Evolutionary conservation across 1,140 invertebrate species (phyloP).

Genomic region (Dermatophagoides farinae): DNA sequence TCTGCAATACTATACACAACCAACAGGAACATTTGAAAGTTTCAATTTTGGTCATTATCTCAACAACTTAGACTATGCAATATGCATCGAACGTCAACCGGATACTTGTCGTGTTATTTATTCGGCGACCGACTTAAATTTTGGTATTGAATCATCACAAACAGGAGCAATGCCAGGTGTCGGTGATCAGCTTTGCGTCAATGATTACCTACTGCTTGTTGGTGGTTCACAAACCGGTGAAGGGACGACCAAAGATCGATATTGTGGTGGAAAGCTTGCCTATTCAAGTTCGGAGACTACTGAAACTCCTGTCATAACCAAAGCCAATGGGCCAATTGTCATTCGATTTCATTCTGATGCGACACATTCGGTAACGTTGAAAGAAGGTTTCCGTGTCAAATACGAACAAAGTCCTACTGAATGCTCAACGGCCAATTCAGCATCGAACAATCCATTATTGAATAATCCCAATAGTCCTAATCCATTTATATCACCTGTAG

Average conservation of each 20-base stretch:
- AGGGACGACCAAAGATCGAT: slow-evolving; percentile 13
- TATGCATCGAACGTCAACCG: slow-evolving; percentile 20
- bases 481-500: too few species aligned
- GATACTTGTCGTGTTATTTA: slow-evolving; percentile 18
- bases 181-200: slow-evolving; percentile 11
- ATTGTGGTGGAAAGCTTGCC: slow-evolving; percentile 12
- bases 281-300: not conserved
- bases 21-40: slow-evolving; percentile 33
- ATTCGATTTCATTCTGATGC: slow-evolving; percentile 13
- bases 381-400: slow-evolving; percentile 14
- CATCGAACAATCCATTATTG: not conserved
- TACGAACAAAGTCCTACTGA: slow-evolving; percentile 14
- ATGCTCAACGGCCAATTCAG: slow-evolving; percentile 1
- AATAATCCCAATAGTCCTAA: too few species aligned
- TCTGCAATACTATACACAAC: slow-evolving; percentile 39
- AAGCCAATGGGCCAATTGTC: slow-evolving; percentile 15
- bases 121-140: slow-evolving; percentile 4
- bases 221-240: slow-evolving; percentile 13
- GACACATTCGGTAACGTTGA: not conserved
- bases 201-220: slow-evolving; percentile 15
- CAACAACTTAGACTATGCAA: slow-evolving; percentile 20
- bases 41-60: slow-evolving; percentile 35
- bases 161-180: not conserved
- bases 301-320: slow-evolving; percentile 5
- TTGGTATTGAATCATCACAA: not conserved